A percentile compares a stretch with the other conserved stretches of the same genome.
These are phyloP conservation scores for Pelodiscus sinensis DNA, from an alignment of 2,113 vertebrate genomes.

Conservation along the genomic window DNA sequence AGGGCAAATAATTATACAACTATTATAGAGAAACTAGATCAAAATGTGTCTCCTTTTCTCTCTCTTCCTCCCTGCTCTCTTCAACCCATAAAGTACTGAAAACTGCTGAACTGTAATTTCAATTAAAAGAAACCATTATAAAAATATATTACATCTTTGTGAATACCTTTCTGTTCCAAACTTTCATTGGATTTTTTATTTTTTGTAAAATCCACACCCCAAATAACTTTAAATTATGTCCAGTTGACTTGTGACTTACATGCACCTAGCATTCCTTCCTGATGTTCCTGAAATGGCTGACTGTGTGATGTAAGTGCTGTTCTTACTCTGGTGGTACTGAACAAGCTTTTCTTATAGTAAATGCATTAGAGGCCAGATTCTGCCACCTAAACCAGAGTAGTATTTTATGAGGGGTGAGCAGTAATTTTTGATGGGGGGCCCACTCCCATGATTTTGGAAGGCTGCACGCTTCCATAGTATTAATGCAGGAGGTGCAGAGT, in stretches of 20 bases:
- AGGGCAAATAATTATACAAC: neutral
- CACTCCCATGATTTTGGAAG: too few relatives aligned
- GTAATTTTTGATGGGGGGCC: too few relatives aligned
- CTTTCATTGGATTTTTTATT: constrained; percentile 30
- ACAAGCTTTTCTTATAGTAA: neutral
- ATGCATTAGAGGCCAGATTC: neutral
- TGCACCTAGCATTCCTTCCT: neutral
- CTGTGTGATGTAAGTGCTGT: fast-evolving
- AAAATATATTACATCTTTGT: constrained; percentile 19
- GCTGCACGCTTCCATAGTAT: too few relatives aligned
- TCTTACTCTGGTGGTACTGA: fast-evolving
- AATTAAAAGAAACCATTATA: constrained; percentile 45
- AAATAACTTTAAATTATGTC: constrained; percentile 34
- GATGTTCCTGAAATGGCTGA: neutral
- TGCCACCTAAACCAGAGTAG: neutral
- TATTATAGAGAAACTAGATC: neutral
- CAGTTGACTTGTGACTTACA: constrained; percentile 15
- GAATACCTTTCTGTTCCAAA: constrained; percentile 3
- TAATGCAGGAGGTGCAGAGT: too few relatives aligned
- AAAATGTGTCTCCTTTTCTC: neutral
- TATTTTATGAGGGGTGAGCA: neutral
- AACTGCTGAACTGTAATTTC: constrained; percentile 27
- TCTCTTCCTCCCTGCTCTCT: constrained; percentile 13
- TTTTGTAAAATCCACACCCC: constrained; percentile 21
- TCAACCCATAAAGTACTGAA: constrained; percentile 31